phyloP scores from a whole-genome alignment of 1,140 invertebrate genomes.

The Telenomus remus region DNA sequence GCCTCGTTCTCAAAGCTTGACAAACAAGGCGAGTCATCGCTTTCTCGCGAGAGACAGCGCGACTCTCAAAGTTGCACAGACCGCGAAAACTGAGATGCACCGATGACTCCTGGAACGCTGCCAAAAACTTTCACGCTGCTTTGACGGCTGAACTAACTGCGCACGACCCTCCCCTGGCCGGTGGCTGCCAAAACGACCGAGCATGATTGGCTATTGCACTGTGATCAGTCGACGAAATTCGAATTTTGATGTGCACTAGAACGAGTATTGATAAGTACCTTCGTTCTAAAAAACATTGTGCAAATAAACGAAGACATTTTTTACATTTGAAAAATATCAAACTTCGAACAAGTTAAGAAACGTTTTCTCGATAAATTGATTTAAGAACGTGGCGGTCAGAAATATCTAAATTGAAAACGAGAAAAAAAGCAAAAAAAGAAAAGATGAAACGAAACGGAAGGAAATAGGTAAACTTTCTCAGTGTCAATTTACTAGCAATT shows the following conservation, averaged over 20 bases:
- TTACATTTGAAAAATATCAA: too few relatives aligned
- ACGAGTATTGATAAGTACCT: slow-evolving; percentile 24
- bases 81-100: slow-evolving; percentile 32
- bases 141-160: slow-evolving; percentile 67
- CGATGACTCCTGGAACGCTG: slow-evolving; percentile 58
- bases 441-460: background rate
- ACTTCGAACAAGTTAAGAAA: too few relatives aligned
- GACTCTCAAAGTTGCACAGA: slow-evolving; percentile 24
- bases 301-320: too few relatives aligned
- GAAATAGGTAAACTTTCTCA: background rate
- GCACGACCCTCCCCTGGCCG: slow-evolving; percentile 42
- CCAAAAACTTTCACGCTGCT: slow-evolving; percentile 65
- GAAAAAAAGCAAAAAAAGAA: too few relatives aligned
- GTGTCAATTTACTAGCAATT: slow-evolving; percentile 12
- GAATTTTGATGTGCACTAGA: slow-evolving; percentile 41
- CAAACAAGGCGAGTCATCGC: slow-evolving; percentile 50
- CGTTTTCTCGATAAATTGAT: too few relatives aligned
- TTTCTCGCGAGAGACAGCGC: slow-evolving; percentile 29
- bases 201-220: slow-evolving; percentile 47
- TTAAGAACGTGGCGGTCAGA: too few relatives aligned
- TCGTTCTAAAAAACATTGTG: too few relatives aligned
- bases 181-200: slow-evolving; percentile 41
- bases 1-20: slow-evolving; percentile 49
- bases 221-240: background rate
- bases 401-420: too few relatives aligned